Evolutionary conservation across 64 coral and sea anemone genomes (phyloP), one percentile per base, ranked within the genome.

Genomic region (Dendrophyllia cribrosa): DNA sequence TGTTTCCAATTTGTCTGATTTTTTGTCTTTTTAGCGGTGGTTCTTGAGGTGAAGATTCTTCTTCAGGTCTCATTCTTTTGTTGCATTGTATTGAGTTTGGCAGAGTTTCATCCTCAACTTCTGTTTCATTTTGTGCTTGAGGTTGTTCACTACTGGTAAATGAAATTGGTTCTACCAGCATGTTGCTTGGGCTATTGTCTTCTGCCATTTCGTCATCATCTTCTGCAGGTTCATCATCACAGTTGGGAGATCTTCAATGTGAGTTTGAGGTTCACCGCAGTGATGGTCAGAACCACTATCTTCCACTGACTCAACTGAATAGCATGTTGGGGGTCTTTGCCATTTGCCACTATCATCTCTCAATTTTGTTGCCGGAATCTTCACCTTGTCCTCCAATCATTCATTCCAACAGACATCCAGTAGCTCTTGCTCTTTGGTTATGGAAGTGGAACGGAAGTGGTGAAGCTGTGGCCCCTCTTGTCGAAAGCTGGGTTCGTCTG

Each of bases 291-390:
- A 12, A n/a, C 4, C 21, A 15, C 34, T 2, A 58, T 58, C 46
- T 20, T 12, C 75, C 7, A 21, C 17, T 64, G 15, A 48, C 7
- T 76, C 14, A 70, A 68, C 12, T 9, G 43, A 51, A 43, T 60
- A 70, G 44, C 75, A 79, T 21, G 21, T 17, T 13, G 25, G 9
- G 7, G 59, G 45, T 67, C 88, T 78, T 78, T 79, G 24, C 59
- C 88, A 89, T 49, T 24, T 89, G 7, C 58, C 46, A 78, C 21
- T 46, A 20, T 72, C 86, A 52, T 15, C 52, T 91, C 76, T 70
- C 6, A 59, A 11, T 58, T 79, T 81, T 71, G 46, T 43, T 49
- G 69, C 75, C 11, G 63, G 24, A 3, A 79, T 70, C 64, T 80
- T 90, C 9, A 26, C 51, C 24, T 26, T 43, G 5, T 22, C 23